Percentiles rank a stretch among this genome's conserved stretches.
Conservation (phyloP, 2,888 invertebrate species). For the Callosobruchus maculatus region DNA sequence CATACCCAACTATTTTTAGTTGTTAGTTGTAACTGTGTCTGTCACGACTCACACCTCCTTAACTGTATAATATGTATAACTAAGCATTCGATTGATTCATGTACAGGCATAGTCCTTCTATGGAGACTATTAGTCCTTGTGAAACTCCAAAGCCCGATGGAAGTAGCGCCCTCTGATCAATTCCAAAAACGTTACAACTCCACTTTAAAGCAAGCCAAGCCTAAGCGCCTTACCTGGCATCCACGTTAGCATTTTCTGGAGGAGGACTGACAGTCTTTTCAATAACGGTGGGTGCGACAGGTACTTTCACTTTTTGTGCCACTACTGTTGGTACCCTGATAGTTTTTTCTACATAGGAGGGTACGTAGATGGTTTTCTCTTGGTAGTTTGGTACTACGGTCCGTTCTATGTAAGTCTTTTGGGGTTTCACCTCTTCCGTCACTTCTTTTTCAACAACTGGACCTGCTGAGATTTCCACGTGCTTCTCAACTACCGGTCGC, state of each 20-base stretch:
- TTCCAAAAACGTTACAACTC: too few relatives aligned
- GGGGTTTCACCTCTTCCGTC: constrained; percentile 22
- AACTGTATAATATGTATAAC: too few relatives aligned
- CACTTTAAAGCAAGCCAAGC: too few relatives aligned
- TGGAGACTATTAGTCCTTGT: too few relatives aligned
- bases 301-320: constrained; percentile 41
- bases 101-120: too few relatives aligned
- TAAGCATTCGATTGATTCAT: too few relatives aligned
- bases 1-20: too few relatives aligned
- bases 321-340: constrained; percentile 43
- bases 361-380: constrained; percentile 44
- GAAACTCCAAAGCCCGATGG: too few relatives aligned
- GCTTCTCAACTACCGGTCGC: constrained; percentile 13
- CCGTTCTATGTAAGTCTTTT: constrained; percentile 38
- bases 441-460: constrained; percentile 27
- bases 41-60: too few relatives aligned
- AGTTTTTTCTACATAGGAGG: constrained; percentile 44
- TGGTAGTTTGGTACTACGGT: constrained; percentile 45
- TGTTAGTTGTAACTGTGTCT: too few relatives aligned
- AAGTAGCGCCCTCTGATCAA: background rate
- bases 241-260: constrained; percentile 18
- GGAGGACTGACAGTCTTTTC: constrained; percentile 39
- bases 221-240: constrained; percentile 9
- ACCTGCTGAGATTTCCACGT: constrained; percentile 15
- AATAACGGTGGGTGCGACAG: constrained; percentile 40